Conservation (phyloP, 64 coral and sea anemone species). For the Stylophora pistillata region DNA sequence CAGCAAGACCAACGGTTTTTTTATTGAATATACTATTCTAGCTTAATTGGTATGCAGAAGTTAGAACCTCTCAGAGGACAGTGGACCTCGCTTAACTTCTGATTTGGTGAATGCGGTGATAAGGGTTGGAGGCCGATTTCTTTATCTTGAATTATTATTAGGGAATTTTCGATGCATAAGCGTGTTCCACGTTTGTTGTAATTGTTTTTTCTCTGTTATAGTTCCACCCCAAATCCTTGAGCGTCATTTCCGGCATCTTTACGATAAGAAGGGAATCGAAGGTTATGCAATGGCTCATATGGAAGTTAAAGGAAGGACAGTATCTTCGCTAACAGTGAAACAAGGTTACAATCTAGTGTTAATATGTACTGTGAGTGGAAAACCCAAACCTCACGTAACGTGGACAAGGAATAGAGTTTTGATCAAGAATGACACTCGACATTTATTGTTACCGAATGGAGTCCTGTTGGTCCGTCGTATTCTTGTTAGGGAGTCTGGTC, state of each 20-base stretch:
- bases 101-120: too few relatives aligned
- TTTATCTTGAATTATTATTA: not conserved
- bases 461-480: constrained; percentile 71
- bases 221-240: constrained; percentile 36
- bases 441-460: constrained; percentile 57
- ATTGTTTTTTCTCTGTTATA: not conserved
- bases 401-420: constrained; percentile 71
- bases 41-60: too few relatives aligned
- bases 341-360: constrained; percentile 62
- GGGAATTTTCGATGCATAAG: not conserved
- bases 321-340: constrained; percentile 38
- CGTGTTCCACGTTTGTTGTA: not conserved
- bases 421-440: constrained; percentile 66
- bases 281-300: constrained; percentile 36
- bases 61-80: too few relatives aligned
- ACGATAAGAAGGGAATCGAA: not conserved
- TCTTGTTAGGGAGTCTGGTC: constrained; percentile 43
- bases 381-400: constrained; percentile 54
- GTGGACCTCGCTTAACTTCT: too few relatives aligned
- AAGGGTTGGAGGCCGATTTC: not conserved
- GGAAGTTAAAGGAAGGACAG: constrained; percentile 2
- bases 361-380: constrained; percentile 72
- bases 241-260: constrained; percentile 29
- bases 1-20: not conserved
- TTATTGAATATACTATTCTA: too few relatives aligned